Conservation (phyloP, 2,113 vertebrate species). For the Microcebus jonahi region DNA sequence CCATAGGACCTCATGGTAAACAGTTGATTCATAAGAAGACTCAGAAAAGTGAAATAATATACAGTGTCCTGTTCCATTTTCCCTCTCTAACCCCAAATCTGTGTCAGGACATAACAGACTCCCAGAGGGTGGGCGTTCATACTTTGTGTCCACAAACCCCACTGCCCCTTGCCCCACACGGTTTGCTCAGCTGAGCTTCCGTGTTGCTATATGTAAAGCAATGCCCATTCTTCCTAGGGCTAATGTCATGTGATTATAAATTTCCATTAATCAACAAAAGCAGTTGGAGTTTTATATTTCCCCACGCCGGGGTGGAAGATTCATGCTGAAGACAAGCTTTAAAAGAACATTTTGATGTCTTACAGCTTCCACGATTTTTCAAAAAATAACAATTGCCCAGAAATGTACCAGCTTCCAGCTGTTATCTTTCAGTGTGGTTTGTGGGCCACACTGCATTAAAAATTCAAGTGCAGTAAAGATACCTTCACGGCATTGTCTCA, state of each 20-base stretch:
- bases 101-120: background rate
- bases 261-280: constrained; percentile 49
- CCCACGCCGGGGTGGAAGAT: background rate
- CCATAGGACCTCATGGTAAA: background rate
- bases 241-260: background rate
- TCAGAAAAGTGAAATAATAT: background rate
- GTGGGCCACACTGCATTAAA: background rate
- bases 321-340: constrained; percentile 22
- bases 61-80: background rate
- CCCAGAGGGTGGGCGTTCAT: background rate
- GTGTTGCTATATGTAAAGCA: background rate
- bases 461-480: constrained; percentile 5
- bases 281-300: constrained; percentile 35
- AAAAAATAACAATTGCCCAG: constrained; percentile 25
- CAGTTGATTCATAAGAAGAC: background rate
- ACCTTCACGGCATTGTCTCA: background rate
- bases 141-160: background rate
- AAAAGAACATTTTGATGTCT: constrained; percentile 47
- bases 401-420: background rate
- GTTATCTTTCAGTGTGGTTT: background rate
- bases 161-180: fast-evolving
- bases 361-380: constrained; percentile 6
- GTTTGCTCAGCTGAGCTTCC: background rate
- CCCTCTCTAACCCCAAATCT: background rate
- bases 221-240: background rate